phyloP scores from a whole-genome alignment of 2,113 vertebrate genomes.

The Callocephalon fimbriatum region DNA sequence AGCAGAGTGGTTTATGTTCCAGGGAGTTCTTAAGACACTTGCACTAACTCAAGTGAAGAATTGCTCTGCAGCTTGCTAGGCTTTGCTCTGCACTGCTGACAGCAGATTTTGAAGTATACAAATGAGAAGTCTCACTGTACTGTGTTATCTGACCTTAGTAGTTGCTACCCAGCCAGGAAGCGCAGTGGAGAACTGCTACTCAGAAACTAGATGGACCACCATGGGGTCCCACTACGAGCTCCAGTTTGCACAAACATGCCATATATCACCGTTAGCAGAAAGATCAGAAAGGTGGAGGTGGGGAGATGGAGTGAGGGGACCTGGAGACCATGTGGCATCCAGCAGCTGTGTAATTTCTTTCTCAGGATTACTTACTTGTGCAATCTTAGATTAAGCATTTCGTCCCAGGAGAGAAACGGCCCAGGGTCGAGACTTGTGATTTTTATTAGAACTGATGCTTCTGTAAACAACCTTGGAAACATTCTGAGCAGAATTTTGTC shows the following conservation, averaged over 20 bases:
- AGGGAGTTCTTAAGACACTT: neutral
- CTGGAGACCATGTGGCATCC: neutral
- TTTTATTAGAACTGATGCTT: neutral
- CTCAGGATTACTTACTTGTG: neutral
- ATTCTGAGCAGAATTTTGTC: neutral
- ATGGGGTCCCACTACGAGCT: neutral
- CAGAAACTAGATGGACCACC: neutral
- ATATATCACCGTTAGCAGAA: neutral
- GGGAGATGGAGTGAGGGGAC: neutral
- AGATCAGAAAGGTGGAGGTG: neutral
- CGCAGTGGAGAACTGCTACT: neutral
- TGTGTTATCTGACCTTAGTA: neutral
- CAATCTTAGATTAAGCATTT: neutral
- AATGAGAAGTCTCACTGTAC: neutral
- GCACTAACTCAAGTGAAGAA: neutral
- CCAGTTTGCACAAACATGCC: neutral
- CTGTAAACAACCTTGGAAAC: neutral
- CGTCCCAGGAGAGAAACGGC: neutral
- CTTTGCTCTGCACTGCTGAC: neutral
- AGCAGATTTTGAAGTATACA: neutral
- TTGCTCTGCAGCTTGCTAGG: neutral
- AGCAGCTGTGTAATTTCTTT: neutral
- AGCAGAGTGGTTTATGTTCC: neutral
- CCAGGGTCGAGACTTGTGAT: neutral
- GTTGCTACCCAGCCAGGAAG: neutral